Conservation (phyloP, 2,888 invertebrate species). For the Ligdia adustata region DNA sequence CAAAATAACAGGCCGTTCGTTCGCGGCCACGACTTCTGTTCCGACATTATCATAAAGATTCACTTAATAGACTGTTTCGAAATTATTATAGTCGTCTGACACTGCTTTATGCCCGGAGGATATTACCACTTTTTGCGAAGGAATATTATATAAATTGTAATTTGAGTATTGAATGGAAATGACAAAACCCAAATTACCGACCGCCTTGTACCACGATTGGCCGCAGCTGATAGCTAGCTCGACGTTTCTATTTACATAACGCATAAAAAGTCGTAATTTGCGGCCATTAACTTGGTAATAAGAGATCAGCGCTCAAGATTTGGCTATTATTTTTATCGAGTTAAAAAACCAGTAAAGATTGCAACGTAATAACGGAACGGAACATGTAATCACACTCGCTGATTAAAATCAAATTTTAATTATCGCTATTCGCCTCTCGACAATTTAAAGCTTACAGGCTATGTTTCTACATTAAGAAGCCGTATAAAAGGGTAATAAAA, state of each 20-base stretch:
- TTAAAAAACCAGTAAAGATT: conserved; percentile 50
- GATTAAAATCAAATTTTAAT: conserved; percentile 75
- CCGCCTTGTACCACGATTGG: conserved; percentile 33
- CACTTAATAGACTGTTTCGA: conserved; percentile 82
- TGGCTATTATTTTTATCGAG: conserved; percentile 49
- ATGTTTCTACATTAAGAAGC: conserved; percentile 63
- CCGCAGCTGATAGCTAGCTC: conserved; percentile 35
- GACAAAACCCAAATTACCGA: conserved; percentile 46
- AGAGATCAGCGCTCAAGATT: conserved; percentile 58
- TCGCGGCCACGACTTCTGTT: conserved; percentile 80
- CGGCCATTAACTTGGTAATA: conserved; percentile 53
- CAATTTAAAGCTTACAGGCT: conserved; percentile 54
- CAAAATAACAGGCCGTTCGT: conserved; percentile 80
- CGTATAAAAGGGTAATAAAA: conserved; percentile 75
- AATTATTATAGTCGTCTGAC: conserved; percentile 78
- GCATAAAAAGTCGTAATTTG: conserved; percentile 50
- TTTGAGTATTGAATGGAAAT: conserved; percentile 52
- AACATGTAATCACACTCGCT: conserved; percentile 65
- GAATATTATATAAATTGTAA: conserved; percentile 50
- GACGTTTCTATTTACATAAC: conserved; percentile 40
- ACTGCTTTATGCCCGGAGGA: conserved; percentile 66
- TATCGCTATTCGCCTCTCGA: conserved; percentile 63
- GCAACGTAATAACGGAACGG: conserved; percentile 56
- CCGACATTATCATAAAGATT: conserved; percentile 81
- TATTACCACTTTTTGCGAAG: conserved; percentile 63